Conservation (phyloP, 2,797 vertebrate genomes). For the Telmatherina bonti region DNA sequence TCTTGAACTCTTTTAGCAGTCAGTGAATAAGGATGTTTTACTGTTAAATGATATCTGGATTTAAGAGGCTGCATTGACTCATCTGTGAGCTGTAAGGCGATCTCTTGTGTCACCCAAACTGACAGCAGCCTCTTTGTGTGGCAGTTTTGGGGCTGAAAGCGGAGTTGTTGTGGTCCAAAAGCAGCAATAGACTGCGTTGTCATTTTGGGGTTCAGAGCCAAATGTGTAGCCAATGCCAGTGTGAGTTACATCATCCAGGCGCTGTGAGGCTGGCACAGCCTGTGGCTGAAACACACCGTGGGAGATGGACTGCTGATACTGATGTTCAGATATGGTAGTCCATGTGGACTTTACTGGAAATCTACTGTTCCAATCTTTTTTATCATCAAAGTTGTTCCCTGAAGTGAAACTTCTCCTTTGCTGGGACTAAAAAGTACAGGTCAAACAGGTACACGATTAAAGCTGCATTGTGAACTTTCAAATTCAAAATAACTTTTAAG, state of each 20-base stretch:
- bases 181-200: conserved; percentile 66
- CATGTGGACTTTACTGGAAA: conserved; percentile 18
- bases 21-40: conserved; percentile 29
- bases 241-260: conserved; percentile 77
- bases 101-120: conserved; percentile 67
- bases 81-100: conserved; percentile 56
- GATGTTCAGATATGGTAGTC: conserved; percentile 23
- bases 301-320: conserved; percentile 55
- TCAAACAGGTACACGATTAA: not conserved
- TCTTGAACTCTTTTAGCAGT: not conserved
- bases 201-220: conserved; percentile 71
- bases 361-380: not conserved
- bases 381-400: not conserved
- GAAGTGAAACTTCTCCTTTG: not conserved
- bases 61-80: conserved; percentile 53
- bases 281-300: conserved; percentile 68
- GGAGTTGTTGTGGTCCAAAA: conserved; percentile 72
- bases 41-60: conserved; percentile 51
- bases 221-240: conserved; percentile 61
- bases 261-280: conserved; percentile 82
- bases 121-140: conserved; percentile 81
- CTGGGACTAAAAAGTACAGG: not conserved
- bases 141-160: conserved; percentile 66
- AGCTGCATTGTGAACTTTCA: not conserved
- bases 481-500: not conserved